Evolutionary conservation across 2,797 vertebrate species (phyloP).

Genomic region (Tamandua tetradactyla): DNA sequence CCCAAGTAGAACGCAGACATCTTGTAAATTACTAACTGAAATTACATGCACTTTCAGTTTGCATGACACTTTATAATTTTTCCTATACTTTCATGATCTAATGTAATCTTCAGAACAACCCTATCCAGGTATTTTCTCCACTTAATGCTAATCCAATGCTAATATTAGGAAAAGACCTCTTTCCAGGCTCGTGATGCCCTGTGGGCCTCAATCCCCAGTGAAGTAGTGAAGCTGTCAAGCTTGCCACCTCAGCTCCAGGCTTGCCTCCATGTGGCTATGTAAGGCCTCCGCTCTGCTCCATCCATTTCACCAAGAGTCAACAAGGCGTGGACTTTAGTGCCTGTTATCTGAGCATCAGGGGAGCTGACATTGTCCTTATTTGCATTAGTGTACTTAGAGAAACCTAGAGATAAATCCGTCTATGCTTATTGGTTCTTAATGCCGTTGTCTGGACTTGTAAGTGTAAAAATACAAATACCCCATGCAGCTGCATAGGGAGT

Average conservation of each 20-base stretch:
- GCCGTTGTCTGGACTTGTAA: background rate
- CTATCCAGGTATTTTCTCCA: background rate
- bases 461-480: background rate
- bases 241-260: rapidly evolving
- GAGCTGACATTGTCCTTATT: background rate
- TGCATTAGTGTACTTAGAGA: background rate
- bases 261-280: background rate
- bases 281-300: background rate
- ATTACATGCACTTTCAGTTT: no score
- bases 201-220: no score
- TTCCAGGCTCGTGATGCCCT: background rate
- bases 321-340: background rate
- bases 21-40: background rate
- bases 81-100: rapidly evolving
- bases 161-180: background rate
- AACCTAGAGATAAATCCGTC: background rate
- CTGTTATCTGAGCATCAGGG: background rate
- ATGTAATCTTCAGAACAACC: background rate
- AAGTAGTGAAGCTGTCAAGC: background rate
- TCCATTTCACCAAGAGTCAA: background rate
- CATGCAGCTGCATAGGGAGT: rapidly evolving
- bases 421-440: background rate
- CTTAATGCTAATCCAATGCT: background rate
- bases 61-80: background rate
- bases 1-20: background rate